phyloP scores from a whole-genome alignment of 2,113 vertebrate species.

The Ptilonorhynchus violaceus region DNA sequence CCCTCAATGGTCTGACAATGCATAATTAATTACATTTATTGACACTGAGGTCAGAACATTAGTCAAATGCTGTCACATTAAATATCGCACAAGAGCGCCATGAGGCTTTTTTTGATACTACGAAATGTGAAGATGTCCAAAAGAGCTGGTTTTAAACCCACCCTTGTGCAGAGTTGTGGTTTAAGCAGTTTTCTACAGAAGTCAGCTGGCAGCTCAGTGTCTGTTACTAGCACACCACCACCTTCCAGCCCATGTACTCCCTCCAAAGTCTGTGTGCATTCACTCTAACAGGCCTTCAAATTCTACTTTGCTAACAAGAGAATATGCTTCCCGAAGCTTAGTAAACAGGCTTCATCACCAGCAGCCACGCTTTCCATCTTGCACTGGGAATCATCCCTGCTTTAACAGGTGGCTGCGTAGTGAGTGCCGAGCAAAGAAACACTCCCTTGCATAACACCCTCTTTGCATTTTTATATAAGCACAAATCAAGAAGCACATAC shows the following conservation, averaged over 20 bases:
- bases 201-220: not conserved
- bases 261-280: not conserved
- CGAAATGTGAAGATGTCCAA: not conserved
- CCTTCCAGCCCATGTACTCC: not conserved
- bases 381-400: not conserved
- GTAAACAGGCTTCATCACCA: not conserved
- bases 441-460: slow-evolving; percentile 6
- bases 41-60: not conserved
- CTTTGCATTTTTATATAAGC: slow-evolving; percentile 44
- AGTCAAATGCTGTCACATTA: not conserved
- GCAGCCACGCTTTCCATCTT: not conserved
- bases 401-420: slow-evolving; percentile 37
- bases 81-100: not conserved
- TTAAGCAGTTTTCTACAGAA: not conserved
- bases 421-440: slow-evolving; percentile 12
- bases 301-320: not conserved
- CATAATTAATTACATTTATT: not conserved
- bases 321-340: not conserved
- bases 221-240: not conserved
- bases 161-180: not conserved
- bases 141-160: not conserved
- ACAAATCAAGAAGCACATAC: not conserved
- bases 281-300: not conserved
- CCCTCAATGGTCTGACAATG: not conserved
- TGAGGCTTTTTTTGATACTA: not conserved